These are phyloP conservation scores for Psophia crepitans DNA, from an alignment of 2,113 vertebrate genomes.

Conservation along the genomic window DNA sequence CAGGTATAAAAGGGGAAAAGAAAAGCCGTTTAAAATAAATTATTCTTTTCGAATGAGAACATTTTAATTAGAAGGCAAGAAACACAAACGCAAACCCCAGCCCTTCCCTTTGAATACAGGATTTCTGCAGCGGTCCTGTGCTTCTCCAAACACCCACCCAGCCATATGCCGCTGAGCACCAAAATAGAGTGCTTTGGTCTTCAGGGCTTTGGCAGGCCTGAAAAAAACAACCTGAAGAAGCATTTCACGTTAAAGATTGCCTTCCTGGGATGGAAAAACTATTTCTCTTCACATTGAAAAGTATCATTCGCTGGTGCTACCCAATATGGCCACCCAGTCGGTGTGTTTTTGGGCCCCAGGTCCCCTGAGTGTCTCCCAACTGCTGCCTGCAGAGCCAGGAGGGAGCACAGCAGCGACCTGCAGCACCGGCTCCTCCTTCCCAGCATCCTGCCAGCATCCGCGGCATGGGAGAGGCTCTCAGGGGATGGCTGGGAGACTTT, in stretches of 20 bases:
- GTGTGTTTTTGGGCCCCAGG: accelerated
- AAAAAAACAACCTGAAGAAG: background rate
- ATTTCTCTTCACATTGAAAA: accelerated
- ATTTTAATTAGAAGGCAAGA: background rate
- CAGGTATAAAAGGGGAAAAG: background rate
- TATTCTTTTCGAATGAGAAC: background rate
- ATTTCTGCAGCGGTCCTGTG: background rate
- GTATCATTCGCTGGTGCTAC: accelerated
- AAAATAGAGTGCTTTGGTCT: background rate
- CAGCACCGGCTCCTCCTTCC: background rate
- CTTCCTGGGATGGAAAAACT: background rate
- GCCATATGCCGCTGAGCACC: background rate
- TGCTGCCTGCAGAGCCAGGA: background rate
- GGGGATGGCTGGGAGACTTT: background rate
- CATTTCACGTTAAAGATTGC: background rate
- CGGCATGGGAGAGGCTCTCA: accelerated
- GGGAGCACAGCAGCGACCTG: background rate
- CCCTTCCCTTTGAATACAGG: background rate
- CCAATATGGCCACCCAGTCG: accelerated
- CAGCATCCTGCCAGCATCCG: background rate
- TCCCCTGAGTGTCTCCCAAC: accelerated
- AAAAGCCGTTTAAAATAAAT: background rate
- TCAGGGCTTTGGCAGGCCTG: background rate
- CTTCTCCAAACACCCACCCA: constrained; percentile 7
- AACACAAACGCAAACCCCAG: background rate